These are phyloP conservation scores for Plagodis dolabraria DNA, from an alignment of 2,888 invertebrate species.

Conservation along the genomic window DNA sequence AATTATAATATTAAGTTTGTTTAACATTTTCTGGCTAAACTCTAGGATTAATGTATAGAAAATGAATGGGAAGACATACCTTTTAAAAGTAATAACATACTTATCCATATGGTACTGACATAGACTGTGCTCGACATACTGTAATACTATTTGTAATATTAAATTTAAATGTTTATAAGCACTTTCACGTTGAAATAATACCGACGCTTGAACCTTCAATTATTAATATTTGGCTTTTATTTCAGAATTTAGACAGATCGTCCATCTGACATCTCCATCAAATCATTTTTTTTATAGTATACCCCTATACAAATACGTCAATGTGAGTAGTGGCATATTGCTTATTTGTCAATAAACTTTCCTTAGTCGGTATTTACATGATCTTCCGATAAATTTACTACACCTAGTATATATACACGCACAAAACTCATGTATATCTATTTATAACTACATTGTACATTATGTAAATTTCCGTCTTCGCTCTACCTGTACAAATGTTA, in stretches of 20 bases:
- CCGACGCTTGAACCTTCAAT: neutral
- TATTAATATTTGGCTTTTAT: no score
- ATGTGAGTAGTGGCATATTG: no score
- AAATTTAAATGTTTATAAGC: constrained; percentile 15
- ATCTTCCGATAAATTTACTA: neutral
- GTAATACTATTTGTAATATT: constrained; percentile 35
- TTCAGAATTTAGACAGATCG: no score
- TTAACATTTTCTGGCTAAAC: constrained; percentile 43
- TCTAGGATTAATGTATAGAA: constrained; percentile 27
- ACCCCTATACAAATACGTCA: no score
- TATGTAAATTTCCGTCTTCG: no score
- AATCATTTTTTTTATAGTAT: no score
- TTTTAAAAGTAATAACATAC: neutral
- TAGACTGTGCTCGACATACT: constrained; percentile 12
- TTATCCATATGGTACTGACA: constrained; percentile 14
- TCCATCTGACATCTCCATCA: no score
- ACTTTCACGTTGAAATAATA: constrained; percentile 12
- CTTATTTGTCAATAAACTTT: no score
- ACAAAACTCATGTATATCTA: constrained; percentile 1
- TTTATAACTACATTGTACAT: no score
- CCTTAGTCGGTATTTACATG: no score
- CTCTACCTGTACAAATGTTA: no score
- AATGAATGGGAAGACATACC: constrained; percentile 22
- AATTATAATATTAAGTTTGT: constrained; percentile 43
- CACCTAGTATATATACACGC: neutral